Evolutionary conservation across 2,888 invertebrate species (phyloP).

Genomic region (Aleiodes alternator): DNA sequence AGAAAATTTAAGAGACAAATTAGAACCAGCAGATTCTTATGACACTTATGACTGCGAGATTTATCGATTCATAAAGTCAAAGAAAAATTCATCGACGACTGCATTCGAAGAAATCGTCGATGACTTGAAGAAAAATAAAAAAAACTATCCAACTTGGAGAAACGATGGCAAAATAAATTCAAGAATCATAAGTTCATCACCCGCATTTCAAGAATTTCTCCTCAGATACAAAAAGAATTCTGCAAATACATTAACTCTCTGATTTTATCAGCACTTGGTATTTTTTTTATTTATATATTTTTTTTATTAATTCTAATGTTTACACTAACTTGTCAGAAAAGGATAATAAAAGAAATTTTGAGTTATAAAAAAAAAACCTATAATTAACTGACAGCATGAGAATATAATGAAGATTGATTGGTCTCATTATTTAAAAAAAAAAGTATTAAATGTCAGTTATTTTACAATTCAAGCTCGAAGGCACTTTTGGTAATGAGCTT

Average conservation of each 20-base stretch:
- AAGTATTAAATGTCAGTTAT: constrained; percentile 16
- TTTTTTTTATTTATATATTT: constrained; percentile 27
- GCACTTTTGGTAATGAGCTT: background rate
- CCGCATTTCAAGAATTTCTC: constrained; percentile 62
- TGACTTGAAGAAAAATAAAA: constrained; percentile 24
- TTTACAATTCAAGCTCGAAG: background rate
- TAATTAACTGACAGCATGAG: constrained; percentile 4
- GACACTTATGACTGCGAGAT: constrained; percentile 53
- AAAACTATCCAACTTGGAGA: constrained; percentile 24
- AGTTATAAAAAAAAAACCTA: constrained; percentile 8
- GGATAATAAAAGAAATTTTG: constrained; percentile 13
- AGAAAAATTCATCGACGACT: constrained; percentile 25
- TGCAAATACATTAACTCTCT: constrained; percentile 20
- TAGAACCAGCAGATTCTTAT: constrained; percentile 28
- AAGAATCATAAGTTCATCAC: constrained; percentile 60
- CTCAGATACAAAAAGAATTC: constrained; percentile 46
- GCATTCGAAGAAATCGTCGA: constrained; percentile 34
- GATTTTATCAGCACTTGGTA: constrained; percentile 24
- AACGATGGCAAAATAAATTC: constrained; percentile 22
- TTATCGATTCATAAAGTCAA: constrained; percentile 39
- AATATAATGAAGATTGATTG: constrained; percentile 4
- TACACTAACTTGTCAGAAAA: constrained; percentile 16
- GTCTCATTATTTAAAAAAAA: background rate
- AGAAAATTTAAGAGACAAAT: background rate
- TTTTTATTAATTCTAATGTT: constrained; percentile 16